These are phyloP conservation scores for Elaeidobius kamerunicus DNA, from an alignment of 2,888 invertebrate genomes.

Conservation along the genomic window DNA sequence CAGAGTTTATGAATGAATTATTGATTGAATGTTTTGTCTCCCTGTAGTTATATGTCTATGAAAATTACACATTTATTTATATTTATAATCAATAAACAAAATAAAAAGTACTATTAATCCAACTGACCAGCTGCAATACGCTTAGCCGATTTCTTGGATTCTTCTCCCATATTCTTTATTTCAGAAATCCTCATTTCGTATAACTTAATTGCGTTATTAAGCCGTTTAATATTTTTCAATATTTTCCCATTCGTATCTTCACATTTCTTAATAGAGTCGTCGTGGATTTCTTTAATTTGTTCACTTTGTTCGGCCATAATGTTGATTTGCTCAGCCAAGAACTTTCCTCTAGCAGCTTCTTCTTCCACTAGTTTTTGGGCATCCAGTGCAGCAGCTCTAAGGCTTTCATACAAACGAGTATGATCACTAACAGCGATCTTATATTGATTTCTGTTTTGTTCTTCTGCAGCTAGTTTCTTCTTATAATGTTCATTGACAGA, in stretches of 20 bases:
- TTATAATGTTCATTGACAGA: slow-evolving; percentile 41
- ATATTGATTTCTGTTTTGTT: slow-evolving; percentile 34
- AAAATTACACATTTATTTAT: background rate
- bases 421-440: slow-evolving; percentile 37
- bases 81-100: no score
- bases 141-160: slow-evolving; percentile 10
- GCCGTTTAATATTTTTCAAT: slow-evolving; percentile 46
- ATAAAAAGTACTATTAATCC: no score
- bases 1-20: background rate
- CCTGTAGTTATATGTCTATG: background rate
- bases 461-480: slow-evolving; percentile 38
- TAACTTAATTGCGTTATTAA: slow-evolving; percentile 41
- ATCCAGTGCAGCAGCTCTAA: slow-evolving; percentile 43
- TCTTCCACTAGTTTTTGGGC: slow-evolving; percentile 47
- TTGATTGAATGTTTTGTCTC: background rate
- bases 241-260: slow-evolving; percentile 46
- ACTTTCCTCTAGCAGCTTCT: slow-evolving; percentile 46
- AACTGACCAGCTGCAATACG: slow-evolving; percentile 2
- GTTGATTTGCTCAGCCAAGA: slow-evolving; percentile 46
- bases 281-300: slow-evolving; percentile 43
- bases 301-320: slow-evolving; percentile 44
- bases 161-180: slow-evolving; percentile 31
- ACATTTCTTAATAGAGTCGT: slow-evolving; percentile 43
- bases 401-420: slow-evolving; percentile 44
- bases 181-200: slow-evolving; percentile 42